Evolutionary conservation across 2,113 vertebrate genomes (phyloP), one percentile per base, ranked within the genome.

Genomic region (Podarcis cretensis): DNA sequence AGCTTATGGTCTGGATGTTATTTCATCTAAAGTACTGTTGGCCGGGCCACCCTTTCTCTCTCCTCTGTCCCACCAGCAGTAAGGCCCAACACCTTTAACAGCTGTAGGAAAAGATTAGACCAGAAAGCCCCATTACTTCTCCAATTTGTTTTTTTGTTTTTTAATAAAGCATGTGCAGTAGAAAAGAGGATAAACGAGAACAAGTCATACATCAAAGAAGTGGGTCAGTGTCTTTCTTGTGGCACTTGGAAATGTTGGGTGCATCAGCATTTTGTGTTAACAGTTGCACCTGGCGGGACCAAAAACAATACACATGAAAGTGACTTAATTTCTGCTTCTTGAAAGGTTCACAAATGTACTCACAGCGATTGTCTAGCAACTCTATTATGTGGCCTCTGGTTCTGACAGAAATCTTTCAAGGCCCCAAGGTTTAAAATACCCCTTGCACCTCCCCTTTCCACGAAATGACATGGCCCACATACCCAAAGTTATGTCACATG

Each of bases 211-310:
- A 94, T 92, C 92, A 94, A 95, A 95, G 93, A 94, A 94, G 82
- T 87, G 91, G 95, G 89, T 89, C 93, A 94, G 69, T 79, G 89
- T 81, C 90, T 88, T 94, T 82, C 90, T 73, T 88, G 66, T 91
- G 93, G 92, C 92, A 92, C 81, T 74, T 92, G 27, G 83, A 82
- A 90, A 92, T 92, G 87, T 90, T 86, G 86, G 68, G 89, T 91
- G 86, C 85, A 96, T 92, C 92, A 95, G 93, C 93, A 95, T 92
- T 95, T 95, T 95, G 73, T 85, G 89, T 89, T 89, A 93, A 89
- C 89, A 95, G 85, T 89, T 93, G 87, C 87, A 91, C 81, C 95
- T 85, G 88, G 93, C 83, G 75, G 65, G 21, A 81, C 81, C 81
- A 40, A 25, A 81, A 68, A 85, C 80, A n/a, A 91, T 90, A 95